These are phyloP conservation scores for Sylvietta virens DNA, from an alignment of 2,113 vertebrate genomes.

Conservation along the genomic window DNA sequence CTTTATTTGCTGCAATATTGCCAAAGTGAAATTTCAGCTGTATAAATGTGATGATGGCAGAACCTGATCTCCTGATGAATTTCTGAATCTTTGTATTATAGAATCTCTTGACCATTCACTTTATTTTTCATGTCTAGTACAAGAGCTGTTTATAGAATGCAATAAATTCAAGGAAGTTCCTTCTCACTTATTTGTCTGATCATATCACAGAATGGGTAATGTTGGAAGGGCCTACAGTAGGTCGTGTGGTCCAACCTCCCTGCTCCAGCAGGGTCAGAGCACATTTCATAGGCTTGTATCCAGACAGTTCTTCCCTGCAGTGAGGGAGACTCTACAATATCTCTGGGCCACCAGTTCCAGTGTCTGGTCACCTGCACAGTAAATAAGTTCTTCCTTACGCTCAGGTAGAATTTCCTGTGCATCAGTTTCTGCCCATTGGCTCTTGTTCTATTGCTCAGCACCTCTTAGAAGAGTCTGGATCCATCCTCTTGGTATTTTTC, in stretches of 20 bases:
- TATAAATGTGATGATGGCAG: not conserved
- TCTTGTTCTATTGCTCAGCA: not conserved
- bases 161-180: not conserved
- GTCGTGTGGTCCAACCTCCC: not conserved
- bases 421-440: not conserved
- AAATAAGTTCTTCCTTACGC: not conserved
- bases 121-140: not conserved
- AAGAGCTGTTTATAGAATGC: not conserved
- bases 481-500: not conserved
- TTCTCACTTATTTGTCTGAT: not conserved
- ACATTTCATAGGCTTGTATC: not conserved
- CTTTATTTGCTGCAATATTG: constrained; percentile 27
- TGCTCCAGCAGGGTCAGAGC: not conserved
- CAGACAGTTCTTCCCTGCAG: not conserved
- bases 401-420: not conserved
- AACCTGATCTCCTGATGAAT: not conserved
- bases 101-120: not conserved
- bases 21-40: constrained; percentile 24
- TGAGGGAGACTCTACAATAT: not conserved
- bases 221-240: not conserved
- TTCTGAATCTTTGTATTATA: not conserved
- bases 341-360: not conserved
- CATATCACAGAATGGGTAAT: not conserved
- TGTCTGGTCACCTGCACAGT: fast-evolving
- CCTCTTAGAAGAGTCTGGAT: not conserved